Percentiles rank a stretch among this genome's conserved stretches.
Conservation (phyloP, 2,113 vertebrate species). For the Triplophysa siluroides region DNA sequence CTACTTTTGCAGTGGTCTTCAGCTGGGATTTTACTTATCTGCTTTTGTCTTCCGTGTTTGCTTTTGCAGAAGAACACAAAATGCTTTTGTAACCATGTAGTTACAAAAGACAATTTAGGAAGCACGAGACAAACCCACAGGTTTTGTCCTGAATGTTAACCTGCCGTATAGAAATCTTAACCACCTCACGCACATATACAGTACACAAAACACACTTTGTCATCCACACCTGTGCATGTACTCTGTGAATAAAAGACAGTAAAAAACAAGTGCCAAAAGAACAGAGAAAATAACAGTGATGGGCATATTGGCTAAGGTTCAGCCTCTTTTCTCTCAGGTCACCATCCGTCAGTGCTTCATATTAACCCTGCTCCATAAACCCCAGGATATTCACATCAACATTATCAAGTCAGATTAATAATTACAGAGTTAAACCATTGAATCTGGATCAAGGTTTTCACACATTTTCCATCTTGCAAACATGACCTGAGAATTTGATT, state of each 20-base stretch:
- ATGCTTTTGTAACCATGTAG: too few species aligned
- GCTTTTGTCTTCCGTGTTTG: too few species aligned
- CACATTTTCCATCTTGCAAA: background rate
- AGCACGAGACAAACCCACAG: too few species aligned
- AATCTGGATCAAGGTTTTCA: background rate
- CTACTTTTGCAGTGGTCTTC: background rate
- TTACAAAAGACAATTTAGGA: too few species aligned
- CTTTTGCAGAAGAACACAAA: too few species aligned
- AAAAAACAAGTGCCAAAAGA: background rate
- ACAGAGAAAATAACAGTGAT: background rate
- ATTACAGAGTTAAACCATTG: background rate
- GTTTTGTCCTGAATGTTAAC: too few species aligned
- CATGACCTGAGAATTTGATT: background rate
- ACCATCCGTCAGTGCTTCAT: constrained; percentile 22
- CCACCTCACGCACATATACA: too few species aligned
- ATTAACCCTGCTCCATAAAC: background rate
- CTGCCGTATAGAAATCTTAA: too few species aligned
- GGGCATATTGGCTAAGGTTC: constrained; percentile 1
- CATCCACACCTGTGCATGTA: background rate
- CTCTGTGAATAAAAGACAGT: background rate
- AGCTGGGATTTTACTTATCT: background rate
- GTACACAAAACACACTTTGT: background rate
- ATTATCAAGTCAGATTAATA: background rate
- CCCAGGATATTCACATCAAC: background rate
- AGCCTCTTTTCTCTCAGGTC: constrained; percentile 1